A percentile compares a stretch with the other conserved stretches of the same genome.
phyloP scores from a whole-genome alignment of 2,797 vertebrate species.

The Lacerta bilineata region DNA sequence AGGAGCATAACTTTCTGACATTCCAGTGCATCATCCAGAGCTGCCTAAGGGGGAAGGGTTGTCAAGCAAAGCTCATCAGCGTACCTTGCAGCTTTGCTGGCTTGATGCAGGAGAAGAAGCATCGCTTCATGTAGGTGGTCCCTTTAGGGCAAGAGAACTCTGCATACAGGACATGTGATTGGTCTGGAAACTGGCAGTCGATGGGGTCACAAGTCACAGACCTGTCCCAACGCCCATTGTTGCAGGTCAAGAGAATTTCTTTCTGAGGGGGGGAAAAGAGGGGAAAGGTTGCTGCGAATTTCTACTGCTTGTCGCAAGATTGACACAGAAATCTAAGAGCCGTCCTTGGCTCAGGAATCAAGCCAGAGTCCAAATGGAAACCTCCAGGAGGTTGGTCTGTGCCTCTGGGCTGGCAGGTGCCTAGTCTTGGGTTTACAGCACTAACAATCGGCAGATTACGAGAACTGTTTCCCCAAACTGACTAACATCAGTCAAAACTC shows the following conservation, averaged over 20 bases:
- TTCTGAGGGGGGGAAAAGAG: constrained; percentile 73
- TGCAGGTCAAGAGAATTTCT: constrained; percentile 85
- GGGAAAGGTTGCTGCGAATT: constrained; percentile 12
- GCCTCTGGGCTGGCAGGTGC: background rate
- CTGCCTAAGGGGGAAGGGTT: background rate
- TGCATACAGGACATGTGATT: constrained; percentile 89
- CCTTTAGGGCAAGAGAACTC: constrained; percentile 90
- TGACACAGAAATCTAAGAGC: background rate
- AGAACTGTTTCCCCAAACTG: background rate
- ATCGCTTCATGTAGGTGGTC: constrained; percentile 88
- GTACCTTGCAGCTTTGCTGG: constrained; percentile 95
- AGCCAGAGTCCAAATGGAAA: background rate
- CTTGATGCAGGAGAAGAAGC: constrained; percentile 89
- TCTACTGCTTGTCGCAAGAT: rapidly evolving
- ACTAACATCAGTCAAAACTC: background rate
- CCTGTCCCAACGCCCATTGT: constrained; percentile 88
- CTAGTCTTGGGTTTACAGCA: background rate
- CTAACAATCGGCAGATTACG: background rate
- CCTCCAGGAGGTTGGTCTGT: background rate
- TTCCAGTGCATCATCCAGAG: background rate
- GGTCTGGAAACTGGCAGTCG: constrained; percentile 88
- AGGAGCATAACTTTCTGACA: background rate
- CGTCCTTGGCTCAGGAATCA: background rate
- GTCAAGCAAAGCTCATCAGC: background rate
- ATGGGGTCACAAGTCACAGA: constrained; percentile 86